Evolutionary conservation across 2,888 invertebrate species (phyloP).

Genomic region (Tinea trinotella): DNA sequence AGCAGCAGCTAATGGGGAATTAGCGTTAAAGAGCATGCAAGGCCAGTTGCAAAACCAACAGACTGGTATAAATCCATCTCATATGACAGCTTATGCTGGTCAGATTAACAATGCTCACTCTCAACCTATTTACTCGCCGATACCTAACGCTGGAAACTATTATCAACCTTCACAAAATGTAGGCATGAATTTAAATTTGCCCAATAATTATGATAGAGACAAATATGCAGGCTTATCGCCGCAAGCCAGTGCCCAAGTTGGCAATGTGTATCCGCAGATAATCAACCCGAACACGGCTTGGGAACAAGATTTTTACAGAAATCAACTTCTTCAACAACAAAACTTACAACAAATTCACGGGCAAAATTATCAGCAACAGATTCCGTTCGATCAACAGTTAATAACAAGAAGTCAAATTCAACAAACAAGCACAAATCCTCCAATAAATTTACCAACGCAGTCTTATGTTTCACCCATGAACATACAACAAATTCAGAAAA

Average conservation of each 20-base stretch:
- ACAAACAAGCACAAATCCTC: background rate
- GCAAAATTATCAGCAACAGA: background rate
- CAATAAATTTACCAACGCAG: background rate
- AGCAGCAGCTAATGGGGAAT: constrained; percentile 13
- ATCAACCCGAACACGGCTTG: background rate
- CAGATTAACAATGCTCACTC: background rate
- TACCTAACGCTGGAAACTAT: constrained; percentile 6
- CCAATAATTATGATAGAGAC: background rate
- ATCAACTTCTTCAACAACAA: background rate
- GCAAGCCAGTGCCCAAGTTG: constrained; percentile 2
- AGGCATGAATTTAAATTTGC: background rate
- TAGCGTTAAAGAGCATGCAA: background rate
- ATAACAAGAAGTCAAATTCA: background rate
- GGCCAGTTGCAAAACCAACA: constrained; percentile 1
- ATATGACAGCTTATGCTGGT: background rate
- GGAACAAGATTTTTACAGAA: background rate
- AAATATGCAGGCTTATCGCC: background rate
- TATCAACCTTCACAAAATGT: background rate
- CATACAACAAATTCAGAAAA: background rate
- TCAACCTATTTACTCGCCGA: background rate
- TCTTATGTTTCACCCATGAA: background rate
- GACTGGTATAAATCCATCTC: background rate
- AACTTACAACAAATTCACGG: background rate
- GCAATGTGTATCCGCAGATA: background rate
- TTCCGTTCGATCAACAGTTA: background rate